Conservation (phyloP, 64 coral and sea anemone species). For the Montipora capricornis region DNA sequence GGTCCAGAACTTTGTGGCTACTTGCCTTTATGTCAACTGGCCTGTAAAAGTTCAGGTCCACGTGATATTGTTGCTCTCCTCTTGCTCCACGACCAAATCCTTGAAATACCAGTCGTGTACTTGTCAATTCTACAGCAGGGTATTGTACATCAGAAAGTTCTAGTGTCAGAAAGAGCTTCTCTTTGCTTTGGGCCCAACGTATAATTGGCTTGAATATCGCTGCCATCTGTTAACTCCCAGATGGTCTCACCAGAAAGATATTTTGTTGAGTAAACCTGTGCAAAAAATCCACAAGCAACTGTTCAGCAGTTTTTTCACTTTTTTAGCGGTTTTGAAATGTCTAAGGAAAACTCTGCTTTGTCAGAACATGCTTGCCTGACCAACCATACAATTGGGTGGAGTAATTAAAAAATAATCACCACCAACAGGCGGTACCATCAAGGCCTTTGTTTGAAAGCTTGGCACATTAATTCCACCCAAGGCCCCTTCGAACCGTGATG, state of each 20-base stretch:
- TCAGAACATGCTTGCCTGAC: no score
- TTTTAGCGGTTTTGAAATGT: no score
- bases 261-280: background rate
- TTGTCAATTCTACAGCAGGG: constrained; percentile 60
- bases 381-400: no score
- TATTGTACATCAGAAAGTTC: constrained; percentile 78
- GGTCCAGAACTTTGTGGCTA: constrained; percentile 67
- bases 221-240: constrained; percentile 50
- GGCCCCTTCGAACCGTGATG: no score
- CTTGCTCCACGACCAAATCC: constrained; percentile 71
- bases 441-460: no score
- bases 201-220: constrained; percentile 63
- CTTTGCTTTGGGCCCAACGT: constrained; percentile 74
- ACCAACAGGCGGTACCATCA: no score
- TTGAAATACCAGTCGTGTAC: constrained; percentile 69
- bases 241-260: background rate
- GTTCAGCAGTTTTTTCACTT: no score
- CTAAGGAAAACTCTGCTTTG: no score
- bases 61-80: constrained; percentile 61
- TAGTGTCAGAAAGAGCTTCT: constrained; percentile 56
- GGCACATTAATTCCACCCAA: no score
- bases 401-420: no score
- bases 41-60: constrained; percentile 47
- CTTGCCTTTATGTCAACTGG: constrained; percentile 51
- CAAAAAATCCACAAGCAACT: background rate